phyloP scores from a whole-genome alignment of 2,797 vertebrate species.

The Remorina albescens region DNA sequence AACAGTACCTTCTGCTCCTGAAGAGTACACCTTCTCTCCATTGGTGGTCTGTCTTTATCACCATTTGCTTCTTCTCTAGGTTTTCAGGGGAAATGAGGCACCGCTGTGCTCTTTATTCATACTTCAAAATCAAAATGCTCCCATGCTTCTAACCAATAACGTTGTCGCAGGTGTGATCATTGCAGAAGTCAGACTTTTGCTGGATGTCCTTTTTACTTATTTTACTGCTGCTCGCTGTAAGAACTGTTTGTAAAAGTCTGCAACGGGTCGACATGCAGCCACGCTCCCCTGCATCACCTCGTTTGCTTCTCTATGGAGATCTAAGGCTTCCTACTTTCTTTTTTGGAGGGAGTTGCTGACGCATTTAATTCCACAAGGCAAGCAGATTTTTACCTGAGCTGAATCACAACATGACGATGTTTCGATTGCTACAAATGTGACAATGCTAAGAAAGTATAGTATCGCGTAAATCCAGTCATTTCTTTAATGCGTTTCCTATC shows the following conservation, averaged over 20 bases:
- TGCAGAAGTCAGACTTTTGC: background rate
- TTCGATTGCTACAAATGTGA: constrained; percentile 7
- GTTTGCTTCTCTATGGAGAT: background rate
- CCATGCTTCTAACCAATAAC: constrained; percentile 4
- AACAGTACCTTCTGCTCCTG: background rate
- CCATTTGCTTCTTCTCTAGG: background rate
- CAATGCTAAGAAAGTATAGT: constrained; percentile 5
- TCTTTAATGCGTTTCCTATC: background rate
- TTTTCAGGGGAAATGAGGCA: constrained; percentile 32
- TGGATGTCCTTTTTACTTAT: background rate
- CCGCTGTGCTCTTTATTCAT: constrained; percentile 10
- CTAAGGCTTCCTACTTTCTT: no score
- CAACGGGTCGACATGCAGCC: constrained; percentile 7
- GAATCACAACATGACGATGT: constrained; percentile 31
- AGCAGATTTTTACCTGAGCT: constrained; percentile 15
- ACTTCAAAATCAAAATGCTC: constrained; percentile 10
- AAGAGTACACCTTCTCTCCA: background rate
- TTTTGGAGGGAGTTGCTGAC: no score
- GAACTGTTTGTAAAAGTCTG: constrained; percentile 12
- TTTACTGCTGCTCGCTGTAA: background rate
- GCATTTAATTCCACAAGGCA: background rate
- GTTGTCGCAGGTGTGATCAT: background rate
- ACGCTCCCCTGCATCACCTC: constrained; percentile 35
- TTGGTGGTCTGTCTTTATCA: constrained; percentile 21
- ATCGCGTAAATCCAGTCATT: constrained; percentile 4